Conservation (phyloP, 2,888 invertebrate genomes). For the Cryptocheilus praepositus region DNA sequence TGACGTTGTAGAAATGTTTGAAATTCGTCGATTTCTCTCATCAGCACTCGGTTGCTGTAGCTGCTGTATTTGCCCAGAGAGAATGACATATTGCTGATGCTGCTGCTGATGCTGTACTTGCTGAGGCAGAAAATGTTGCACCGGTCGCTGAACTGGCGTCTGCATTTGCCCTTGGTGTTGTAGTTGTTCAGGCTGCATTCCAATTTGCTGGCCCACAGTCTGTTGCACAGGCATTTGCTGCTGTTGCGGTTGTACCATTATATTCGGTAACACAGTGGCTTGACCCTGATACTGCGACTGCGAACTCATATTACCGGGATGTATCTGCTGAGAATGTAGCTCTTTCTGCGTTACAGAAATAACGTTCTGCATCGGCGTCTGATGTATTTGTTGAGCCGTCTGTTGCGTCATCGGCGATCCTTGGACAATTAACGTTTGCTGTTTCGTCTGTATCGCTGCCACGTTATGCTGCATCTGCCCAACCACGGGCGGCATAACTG, state of each 20-base stretch:
- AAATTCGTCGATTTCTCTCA: conserved; percentile 70
- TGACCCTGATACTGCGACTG: too few species aligned
- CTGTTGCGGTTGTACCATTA: conserved; percentile 46
- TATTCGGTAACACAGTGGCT: too few species aligned
- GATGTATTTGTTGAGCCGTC: conserved; percentile 46
- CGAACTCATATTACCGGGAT: conserved; percentile 25
- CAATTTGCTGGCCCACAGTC: conserved; percentile 44
- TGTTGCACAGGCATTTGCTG: conserved; percentile 42
- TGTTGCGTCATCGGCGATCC: conserved; percentile 39
- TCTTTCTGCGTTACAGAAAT: conserved; percentile 46
- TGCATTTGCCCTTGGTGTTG: conserved; percentile 51
- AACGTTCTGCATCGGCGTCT: conserved; percentile 30
- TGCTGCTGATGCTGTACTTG: conserved; percentile 49
- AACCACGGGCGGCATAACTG: conserved; percentile 32
- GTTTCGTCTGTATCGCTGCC: conserved; percentile 46
- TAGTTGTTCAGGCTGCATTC: conserved; percentile 38
- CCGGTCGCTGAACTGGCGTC: conserved; percentile 34
- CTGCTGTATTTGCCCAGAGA: conserved; percentile 56
- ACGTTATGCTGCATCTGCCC: conserved; percentile 38
- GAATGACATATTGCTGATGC: conserved; percentile 56
- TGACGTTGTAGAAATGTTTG: conserved; percentile 66
- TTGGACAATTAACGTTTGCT: conserved; percentile 48
- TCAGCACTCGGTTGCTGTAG: conserved; percentile 61
- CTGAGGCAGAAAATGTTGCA: conserved; percentile 57
- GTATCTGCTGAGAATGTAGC: conserved; percentile 37